phyloP scores from a whole-genome alignment of 2,888 invertebrate species.

The Lapara coniferarum region DNA sequence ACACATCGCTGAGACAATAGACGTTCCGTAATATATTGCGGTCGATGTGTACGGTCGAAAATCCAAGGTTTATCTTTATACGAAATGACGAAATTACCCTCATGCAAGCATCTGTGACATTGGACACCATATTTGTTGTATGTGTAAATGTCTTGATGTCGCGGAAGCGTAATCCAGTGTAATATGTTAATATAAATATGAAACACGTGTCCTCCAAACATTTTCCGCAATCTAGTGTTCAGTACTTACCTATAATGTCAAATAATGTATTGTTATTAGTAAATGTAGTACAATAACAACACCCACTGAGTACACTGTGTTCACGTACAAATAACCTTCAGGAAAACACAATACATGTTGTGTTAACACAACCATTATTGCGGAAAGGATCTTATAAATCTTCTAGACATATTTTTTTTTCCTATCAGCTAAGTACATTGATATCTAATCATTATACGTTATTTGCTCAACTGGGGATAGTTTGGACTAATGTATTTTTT shows the following conservation, averaged over 20 bases:
- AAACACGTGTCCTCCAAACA: conserved; percentile 14
- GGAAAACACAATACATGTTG: conserved; percentile 2
- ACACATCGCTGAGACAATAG: conserved; percentile 18
- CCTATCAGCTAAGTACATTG: neutral
- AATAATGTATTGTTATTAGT: conserved; percentile 3
- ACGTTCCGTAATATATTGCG: conserved; percentile 16
- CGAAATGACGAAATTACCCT: conserved; percentile 43
- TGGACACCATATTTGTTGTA: conserved; percentile 14
- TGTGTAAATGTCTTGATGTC: conserved; percentile 17
- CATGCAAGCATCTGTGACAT: neutral
- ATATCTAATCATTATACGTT: neutral
- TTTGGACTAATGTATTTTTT: too few relatives aligned
- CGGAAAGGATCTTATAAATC: conserved; percentile 3
- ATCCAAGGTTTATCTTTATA: conserved; percentile 51
- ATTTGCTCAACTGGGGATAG: too few relatives aligned
- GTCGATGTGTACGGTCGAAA: conserved; percentile 55
- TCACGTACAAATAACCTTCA: conserved; percentile 7
- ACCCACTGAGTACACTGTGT: conserved; percentile 14
- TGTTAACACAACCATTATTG: neutral
- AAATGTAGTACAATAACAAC: neutral
- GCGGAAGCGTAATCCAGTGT: conserved; percentile 21
- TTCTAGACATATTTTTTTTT: neutral
- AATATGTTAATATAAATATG: conserved; percentile 22
- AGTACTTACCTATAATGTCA: neutral
- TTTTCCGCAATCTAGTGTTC: conserved; percentile 18